Percentiles rank a stretch among this genome's conserved stretches.
Conservation (phyloP, 2,888 invertebrate genomes). For the Yponomeuta malinellus region DNA sequence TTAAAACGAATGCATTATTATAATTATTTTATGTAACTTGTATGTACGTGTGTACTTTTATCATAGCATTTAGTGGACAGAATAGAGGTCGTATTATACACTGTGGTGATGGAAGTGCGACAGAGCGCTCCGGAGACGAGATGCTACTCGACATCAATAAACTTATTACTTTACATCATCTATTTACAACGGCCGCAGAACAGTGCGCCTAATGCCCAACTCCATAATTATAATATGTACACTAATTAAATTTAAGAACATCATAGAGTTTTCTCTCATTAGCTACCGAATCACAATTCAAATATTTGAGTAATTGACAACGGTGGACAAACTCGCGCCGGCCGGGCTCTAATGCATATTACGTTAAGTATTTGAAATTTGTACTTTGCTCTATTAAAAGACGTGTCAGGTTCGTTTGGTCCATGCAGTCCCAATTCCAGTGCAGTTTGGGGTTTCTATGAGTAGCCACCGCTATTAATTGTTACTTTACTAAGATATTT, state of each 20-base stretch:
- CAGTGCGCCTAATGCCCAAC: constrained; percentile 71
- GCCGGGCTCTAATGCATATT: constrained; percentile 63
- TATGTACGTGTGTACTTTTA: constrained; percentile 60
- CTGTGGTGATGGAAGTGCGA: constrained; percentile 31
- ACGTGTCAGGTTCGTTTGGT: constrained; percentile 71
- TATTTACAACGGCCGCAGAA: constrained; percentile 66
- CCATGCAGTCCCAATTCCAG: constrained; percentile 55
- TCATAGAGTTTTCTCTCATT: constrained; percentile 74
- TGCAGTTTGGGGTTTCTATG: constrained; percentile 11
- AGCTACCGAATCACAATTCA: constrained; percentile 76
- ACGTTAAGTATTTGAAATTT: constrained; percentile 61
- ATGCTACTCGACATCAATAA: constrained; percentile 55
- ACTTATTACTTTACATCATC: constrained; percentile 68
- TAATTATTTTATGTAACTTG: constrained; percentile 57
- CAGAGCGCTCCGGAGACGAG: constrained; percentile 27
- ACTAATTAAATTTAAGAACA: constrained; percentile 72
- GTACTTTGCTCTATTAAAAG: constrained; percentile 68
- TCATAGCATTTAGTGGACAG: constrained; percentile 63
- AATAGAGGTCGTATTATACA: constrained; percentile 60
- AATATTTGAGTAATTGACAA: constrained; percentile 75
- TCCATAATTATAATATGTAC: constrained; percentile 61
- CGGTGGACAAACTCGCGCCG: constrained; percentile 73
- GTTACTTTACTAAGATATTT: background rate
- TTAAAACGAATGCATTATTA: constrained; percentile 47
- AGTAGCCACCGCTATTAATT: background rate